Conservation (phyloP, 2,888 invertebrate genomes). For the Drosophila barbarae region DNA sequence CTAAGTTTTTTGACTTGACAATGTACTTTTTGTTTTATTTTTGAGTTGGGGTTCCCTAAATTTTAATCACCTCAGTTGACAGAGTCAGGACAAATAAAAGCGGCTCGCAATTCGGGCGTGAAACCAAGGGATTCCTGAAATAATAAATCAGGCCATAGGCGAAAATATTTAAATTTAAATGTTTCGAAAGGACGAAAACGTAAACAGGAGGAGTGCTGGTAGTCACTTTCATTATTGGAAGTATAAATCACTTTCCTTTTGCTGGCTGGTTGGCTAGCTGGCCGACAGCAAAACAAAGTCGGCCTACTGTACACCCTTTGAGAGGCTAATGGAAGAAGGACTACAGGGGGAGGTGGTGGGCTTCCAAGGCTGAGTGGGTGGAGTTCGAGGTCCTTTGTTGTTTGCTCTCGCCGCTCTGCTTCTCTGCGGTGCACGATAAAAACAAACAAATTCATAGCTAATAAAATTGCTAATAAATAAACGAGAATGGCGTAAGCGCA, state of each 20-base stretch:
- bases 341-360: neutral
- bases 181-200: conserved; percentile 54
- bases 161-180: conserved; percentile 74
- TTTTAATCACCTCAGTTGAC: conserved; percentile 70
- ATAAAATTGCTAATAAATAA: conserved; percentile 75
- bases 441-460: conserved; percentile 75
- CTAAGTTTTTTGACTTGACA: conserved; percentile 33
- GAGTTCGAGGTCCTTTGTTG: conserved; percentile 20
- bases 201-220: conserved; percentile 44
- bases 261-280: conserved; percentile 4
- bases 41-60: conserved; percentile 44
- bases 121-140: conserved; percentile 43
- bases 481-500: conserved; percentile 75
- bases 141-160: conserved; percentile 73
- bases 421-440: conserved; percentile 66
- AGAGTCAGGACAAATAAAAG: conserved; percentile 67
- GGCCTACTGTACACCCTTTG: conserved; percentile 55
- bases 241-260: conserved; percentile 73
- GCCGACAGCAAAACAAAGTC: conserved; percentile 46
- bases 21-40: conserved; percentile 20
- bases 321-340: conserved; percentile 26
- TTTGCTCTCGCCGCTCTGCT: conserved; percentile 41
- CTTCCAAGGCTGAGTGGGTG: conserved; percentile 6
- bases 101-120: conserved; percentile 60
- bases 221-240: conserved; percentile 75